phyloP scores from a whole-genome alignment of 2,113 vertebrate species.

The Megaptera novaeangliae region DNA sequence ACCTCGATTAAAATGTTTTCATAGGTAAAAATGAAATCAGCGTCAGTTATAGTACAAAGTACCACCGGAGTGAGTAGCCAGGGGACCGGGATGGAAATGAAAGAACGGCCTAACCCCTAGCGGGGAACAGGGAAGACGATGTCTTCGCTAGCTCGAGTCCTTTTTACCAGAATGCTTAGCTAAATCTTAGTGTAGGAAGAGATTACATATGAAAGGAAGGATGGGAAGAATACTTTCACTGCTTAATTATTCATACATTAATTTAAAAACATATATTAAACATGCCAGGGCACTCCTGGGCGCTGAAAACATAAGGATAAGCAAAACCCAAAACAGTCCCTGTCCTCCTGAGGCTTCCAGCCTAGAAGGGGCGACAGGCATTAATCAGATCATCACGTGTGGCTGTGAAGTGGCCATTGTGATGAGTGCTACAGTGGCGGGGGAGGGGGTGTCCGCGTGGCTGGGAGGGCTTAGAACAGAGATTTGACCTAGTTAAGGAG shows the following conservation, averaged over 20 bases:
- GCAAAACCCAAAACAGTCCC: neutral
- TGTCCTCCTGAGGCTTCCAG: neutral
- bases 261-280: neutral
- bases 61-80: neutral
- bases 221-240: neutral
- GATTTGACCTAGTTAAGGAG: neutral
- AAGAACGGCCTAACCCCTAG: neutral
- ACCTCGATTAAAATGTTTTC: neutral
- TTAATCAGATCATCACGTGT: fast-evolving
- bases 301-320: neutral
- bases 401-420: neutral
- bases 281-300: neutral
- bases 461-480: neutral
- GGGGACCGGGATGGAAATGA: neutral
- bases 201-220: neutral
- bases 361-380: neutral
- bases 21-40: neutral
- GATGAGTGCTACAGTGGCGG: no score
- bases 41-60: neutral
- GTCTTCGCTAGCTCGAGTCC: neutral
- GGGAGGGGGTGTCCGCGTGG: no score
- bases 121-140: fast-evolving
- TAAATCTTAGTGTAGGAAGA: neutral
- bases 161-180: neutral
- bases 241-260: neutral